A percentile compares a stretch with the other conserved stretches of the same genome.
Conservation (phyloP, 2,113 vertebrate genomes). For the Nannospalax galili region DNA sequence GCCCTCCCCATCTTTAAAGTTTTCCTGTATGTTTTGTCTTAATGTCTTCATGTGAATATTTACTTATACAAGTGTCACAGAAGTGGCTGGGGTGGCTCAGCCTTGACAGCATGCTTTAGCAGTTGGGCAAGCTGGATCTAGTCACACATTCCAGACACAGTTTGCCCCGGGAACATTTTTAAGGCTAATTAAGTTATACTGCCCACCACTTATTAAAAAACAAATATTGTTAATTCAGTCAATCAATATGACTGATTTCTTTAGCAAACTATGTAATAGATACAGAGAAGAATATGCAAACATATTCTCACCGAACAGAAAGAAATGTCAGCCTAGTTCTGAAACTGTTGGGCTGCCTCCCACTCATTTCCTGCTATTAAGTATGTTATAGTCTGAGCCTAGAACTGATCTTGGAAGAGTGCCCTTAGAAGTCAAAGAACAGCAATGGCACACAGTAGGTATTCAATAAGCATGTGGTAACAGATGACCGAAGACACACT, state of each 20-base stretch:
- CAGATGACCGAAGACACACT: neutral
- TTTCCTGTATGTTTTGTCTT: neutral
- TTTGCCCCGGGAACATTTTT: conserved; percentile 27
- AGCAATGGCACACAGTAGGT: conserved; percentile 15
- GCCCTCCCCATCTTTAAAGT: neutral
- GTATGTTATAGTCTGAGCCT: neutral
- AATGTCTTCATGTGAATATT: conserved; percentile 30
- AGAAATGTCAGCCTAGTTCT: neutral
- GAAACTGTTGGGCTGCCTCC: conserved; percentile 58
- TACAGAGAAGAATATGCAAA: conserved; percentile 12
- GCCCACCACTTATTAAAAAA: neutral
- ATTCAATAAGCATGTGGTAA: neutral
- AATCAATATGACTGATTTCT: conserved; percentile 18
- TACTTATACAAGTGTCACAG: conserved; percentile 32
- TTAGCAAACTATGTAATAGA: conserved; percentile 11
- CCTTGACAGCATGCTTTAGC: neutral
- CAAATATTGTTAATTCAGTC: neutral
- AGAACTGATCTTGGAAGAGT: neutral
- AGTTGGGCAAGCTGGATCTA: conserved; percentile 22
- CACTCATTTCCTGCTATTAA: conserved; percentile 71
- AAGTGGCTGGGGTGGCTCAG: neutral
- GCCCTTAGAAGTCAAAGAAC: neutral
- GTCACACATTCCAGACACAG: conserved; percentile 45
- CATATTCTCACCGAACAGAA: neutral
- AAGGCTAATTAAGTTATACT: conserved; percentile 26